phyloP scores from a whole-genome alignment of 1,140 invertebrate species.

The Stenopsyche tienmushanensis region DNA sequence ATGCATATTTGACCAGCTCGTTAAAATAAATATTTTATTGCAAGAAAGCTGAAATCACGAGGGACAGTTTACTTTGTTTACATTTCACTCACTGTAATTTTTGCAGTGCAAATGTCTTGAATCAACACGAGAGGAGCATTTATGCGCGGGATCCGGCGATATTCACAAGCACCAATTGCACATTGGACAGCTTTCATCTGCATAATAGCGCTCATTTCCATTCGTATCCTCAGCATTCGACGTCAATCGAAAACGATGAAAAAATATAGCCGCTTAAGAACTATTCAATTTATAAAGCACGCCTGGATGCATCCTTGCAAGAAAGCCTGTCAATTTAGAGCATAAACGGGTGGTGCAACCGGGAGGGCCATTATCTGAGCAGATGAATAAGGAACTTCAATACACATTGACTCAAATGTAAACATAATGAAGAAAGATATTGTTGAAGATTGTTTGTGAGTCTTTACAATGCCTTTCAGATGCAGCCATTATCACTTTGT shows the following conservation, averaged over 20 bases:
- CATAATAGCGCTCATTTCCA: neutral
- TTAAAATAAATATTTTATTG: constrained; percentile 9
- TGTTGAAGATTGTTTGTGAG: too few species aligned
- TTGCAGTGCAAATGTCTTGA: neutral
- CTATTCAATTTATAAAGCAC: too few species aligned
- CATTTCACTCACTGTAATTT: neutral
- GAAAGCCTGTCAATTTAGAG: too few species aligned
- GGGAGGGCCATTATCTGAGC: too few species aligned
- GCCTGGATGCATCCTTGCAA: too few species aligned
- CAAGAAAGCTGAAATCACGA: constrained; percentile 15
- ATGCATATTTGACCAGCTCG: constrained; percentile 22
- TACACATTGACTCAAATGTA: too few species aligned
- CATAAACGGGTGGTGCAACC: too few species aligned
- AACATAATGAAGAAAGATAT: too few species aligned
- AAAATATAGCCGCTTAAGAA: neutral
- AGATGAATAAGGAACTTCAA: too few species aligned
- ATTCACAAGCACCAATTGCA: neutral
- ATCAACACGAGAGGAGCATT: neutral
- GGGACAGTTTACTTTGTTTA: neutral
- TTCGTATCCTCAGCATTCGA: too few species aligned
- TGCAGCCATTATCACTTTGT: too few species aligned
- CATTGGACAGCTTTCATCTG: neutral
- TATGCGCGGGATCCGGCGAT: neutral
- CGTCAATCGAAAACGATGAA: neutral
- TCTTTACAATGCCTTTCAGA: too few species aligned